phyloP scores from a whole-genome alignment of 2,797 vertebrate species.

The Malurus leucopterus region DNA sequence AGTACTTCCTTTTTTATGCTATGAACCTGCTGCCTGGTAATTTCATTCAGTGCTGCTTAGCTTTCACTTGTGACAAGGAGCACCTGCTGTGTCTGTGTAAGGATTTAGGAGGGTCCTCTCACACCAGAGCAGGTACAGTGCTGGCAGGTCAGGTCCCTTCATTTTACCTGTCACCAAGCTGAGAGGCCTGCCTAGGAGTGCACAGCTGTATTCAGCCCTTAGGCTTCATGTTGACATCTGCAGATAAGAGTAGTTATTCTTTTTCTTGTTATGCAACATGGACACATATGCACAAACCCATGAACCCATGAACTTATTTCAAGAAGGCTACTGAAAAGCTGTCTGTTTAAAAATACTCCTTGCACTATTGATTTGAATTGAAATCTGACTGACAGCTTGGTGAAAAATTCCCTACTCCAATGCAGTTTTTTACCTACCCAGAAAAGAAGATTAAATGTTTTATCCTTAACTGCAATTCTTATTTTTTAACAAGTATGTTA shows the following conservation, averaged over 20 bases:
- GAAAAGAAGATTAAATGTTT: background rate
- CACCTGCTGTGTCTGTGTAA: background rate
- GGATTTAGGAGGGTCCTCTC: background rate
- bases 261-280: background rate
- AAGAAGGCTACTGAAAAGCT: background rate
- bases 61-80: background rate
- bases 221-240: background rate
- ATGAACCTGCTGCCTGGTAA: background rate
- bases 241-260: background rate
- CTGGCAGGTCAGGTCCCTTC: background rate
- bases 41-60: background rate
- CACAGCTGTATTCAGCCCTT: background rate
- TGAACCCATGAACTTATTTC: conserved; percentile 11
- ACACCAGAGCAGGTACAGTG: background rate
- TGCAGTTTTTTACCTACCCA: background rate
- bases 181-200: background rate
- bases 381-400: background rate
- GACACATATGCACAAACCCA: background rate
- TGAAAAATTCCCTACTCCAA: background rate
- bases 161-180: background rate
- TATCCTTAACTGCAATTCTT: background rate
- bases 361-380: background rate
- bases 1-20: conserved; percentile 14
- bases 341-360: conserved; percentile 8
- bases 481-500: background rate